Base-by-base conservation (phyloP, 2,113 vertebrate species). In the Silurus meridionalis region DNA sequence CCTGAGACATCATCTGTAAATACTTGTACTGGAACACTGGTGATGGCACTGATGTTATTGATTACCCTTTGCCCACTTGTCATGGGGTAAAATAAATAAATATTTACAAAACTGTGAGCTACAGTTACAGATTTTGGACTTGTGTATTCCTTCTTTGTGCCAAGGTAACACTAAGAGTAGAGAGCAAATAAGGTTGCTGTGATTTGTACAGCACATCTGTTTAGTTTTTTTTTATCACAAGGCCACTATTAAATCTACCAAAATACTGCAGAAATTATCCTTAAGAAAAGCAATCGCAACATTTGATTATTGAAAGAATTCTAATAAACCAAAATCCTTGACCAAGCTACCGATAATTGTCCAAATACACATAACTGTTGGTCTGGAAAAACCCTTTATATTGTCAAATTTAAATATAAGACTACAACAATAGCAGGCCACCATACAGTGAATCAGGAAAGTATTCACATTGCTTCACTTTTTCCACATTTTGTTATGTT, bases 1-100 rank as follows among this genome's bases (percentile, higher is more conserved):
- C 80, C n/a, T 87, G 80, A 23, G 8, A 48, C n/a, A 67, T 83
- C n/a, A 69, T 55, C 80, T 82, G 50, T 74, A 64, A 75, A 64
- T 86, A 82, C 72, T 86, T 72, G 69, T 63, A 74, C 17, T 75
- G 25, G 58, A 82, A 23, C 17, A 55, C 80, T 55, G 69, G 46
- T 46, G 53, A 64, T 61, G 71, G 57, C 21, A 28, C 66, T 67
- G 53, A 25, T 53, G 55, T 37, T 80, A 80, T 72, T 71, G 78
- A 81, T 81, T 61, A 71, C 53, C 37, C n/a, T 71, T 81, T 71
- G 37, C 8, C 48, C 58, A 63, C n/a, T 37, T 53, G 83, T 77
- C 58, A 75, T 50, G n/a, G 37, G 57, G 14, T 60, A 66, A 46
- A 28, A 57, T 67, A n/a, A 60, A 58, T 37, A 72, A 86, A 61